Evolutionary conservation across 2,888 invertebrate species (phyloP), one percentile per base, ranked within the genome.

Genomic region (Idaea aversata): DNA sequence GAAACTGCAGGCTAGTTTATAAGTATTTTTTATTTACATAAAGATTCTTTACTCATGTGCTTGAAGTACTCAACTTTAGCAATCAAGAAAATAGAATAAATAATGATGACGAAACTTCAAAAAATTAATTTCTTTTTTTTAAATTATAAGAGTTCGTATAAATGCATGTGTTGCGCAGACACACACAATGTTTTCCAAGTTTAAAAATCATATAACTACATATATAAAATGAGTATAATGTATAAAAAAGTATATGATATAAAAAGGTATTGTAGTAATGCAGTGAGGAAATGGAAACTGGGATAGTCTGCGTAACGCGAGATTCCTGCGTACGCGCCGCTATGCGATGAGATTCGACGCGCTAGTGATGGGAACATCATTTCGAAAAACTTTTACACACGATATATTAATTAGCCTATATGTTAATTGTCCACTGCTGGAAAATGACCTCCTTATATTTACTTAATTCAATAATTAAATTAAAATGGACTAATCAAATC

Each of bases 221-320:
- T 65, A 67, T 7, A 47, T 47, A 13, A 47, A 10, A 13, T 47
- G 63, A 61, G 47, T 62, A 65, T 58, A 34, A 58, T 61, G 59
- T 63, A 64, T 58, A 67, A 67, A 68, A 67, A 65, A 35, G 60
- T 65, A 61, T 63, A 64, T 62, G 63, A 57, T 70, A 70, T 80
- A 85, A 83, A 83, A 84, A 85, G 77, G 80, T 78, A 83, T 86
- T 85, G 84, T 82, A 80, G 82, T 82, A 79, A 86, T 85, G 76
- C 77, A 73, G 83, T 77, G 83, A 87, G 88, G 88, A 91, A 91
- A 90, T 83, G 85, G 89, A 88, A 88, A 91, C 88, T 88, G 81
- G 83, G 75, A 83, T 84, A 72, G 77, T 79, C 82, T 81, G 89
- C 88, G 90, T 91, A 90, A 91, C 87, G 86, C 88, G 80, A 88